Evolutionary conservation across 2,888 invertebrate genomes (phyloP).

Genomic region (Leptogaster cylindrica): DNA sequence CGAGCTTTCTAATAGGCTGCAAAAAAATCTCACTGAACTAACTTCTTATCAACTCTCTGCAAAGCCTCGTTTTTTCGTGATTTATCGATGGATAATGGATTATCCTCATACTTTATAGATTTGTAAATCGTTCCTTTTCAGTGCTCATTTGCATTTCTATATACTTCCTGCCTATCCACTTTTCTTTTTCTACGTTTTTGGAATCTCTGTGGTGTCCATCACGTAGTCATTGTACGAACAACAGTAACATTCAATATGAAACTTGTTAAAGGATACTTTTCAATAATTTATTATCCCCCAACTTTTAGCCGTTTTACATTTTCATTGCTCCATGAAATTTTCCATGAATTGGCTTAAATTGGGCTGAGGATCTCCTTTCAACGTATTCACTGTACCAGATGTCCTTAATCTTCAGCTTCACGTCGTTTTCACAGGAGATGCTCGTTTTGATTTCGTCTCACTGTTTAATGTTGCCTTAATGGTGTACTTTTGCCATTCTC

Average conservation of each 20-base stretch:
- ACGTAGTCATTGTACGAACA: no score
- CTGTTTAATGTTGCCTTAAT: constrained; percentile 25
- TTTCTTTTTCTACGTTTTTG: background rate
- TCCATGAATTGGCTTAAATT: constrained; percentile 28
- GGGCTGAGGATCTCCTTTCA: no score
- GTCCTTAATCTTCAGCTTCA: background rate
- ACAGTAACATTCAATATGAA: no score
- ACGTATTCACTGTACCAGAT: constrained; percentile 14
- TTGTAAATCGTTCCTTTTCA: constrained; percentile 7
- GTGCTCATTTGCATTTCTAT: constrained; percentile 29
- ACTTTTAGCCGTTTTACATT: constrained; percentile 31
- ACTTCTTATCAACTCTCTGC: background rate
- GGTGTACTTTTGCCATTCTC: constrained; percentile 18
- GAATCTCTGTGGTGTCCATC: no score
- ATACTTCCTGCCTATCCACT: background rate
- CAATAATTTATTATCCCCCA: constrained; percentile 33
- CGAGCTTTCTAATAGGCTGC: background rate
- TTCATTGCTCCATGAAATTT: constrained; percentile 36
- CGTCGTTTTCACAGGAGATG: background rate
- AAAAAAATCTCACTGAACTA: constrained; percentile 1
- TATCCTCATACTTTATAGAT: constrained; percentile 44
- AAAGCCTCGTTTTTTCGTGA: constrained; percentile 5
- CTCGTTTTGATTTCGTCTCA: constrained; percentile 7
- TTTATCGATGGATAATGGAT: constrained; percentile 41
- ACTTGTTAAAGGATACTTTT: background rate